These are phyloP conservation scores for Apotomis turbidana DNA, from an alignment of 2,888 invertebrate genomes.

Conservation along the genomic window DNA sequence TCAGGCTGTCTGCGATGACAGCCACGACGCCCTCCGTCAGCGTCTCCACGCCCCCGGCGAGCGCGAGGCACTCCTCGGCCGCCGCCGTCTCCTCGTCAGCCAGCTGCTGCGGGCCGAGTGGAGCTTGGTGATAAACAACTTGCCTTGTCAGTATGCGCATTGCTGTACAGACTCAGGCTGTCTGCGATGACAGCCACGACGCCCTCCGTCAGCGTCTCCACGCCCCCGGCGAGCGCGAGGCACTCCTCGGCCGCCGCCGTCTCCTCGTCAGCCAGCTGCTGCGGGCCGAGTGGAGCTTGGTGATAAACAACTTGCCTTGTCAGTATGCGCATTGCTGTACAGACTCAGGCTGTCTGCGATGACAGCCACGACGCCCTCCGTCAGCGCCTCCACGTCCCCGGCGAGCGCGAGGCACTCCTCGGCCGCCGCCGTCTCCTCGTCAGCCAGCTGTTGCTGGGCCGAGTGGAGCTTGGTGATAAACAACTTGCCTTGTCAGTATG, in stretches of 20 bases:
- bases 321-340: conserved; percentile 61
- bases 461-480: conserved; percentile 55
- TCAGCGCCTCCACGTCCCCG: conserved; percentile 64
- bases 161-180: conserved; percentile 62
- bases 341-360: conserved; percentile 62
- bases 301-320: conserved; percentile 60
- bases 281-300: conserved; percentile 59
- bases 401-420: conserved; percentile 66
- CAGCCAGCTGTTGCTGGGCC: conserved; percentile 58
- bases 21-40: conserved; percentile 63
- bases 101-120: conserved; percentile 59
- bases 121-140: conserved; percentile 48
- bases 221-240: conserved; percentile 61
- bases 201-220: conserved; percentile 63
- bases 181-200: conserved; percentile 63
- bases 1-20: conserved; percentile 61
- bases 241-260: conserved; percentile 60
- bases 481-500: conserved; percentile 64
- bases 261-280: conserved; percentile 62
- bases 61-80: conserved; percentile 60
- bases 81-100: conserved; percentile 59
- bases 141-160: conserved; percentile 68
- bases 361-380: conserved; percentile 61
- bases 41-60: conserved; percentile 67
- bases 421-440: conserved; percentile 58